Conservation (phyloP, 2,888 invertebrate species). For the Bugulina stolonifera region DNA sequence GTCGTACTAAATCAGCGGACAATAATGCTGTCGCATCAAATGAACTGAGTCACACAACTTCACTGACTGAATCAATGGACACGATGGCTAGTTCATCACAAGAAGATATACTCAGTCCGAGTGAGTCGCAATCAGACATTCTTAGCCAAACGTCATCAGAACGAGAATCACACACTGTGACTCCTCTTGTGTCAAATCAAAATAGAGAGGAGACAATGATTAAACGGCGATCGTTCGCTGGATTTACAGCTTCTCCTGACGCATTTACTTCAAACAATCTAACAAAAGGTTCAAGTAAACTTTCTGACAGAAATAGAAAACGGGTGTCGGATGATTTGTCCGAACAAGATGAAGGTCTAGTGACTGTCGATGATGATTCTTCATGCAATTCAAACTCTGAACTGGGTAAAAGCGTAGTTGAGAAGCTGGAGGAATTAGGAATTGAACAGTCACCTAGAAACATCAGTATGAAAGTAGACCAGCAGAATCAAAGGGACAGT, state of each 20-base stretch:
- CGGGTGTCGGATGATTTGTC: background rate
- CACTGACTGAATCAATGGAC: background rate
- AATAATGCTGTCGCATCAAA: background rate
- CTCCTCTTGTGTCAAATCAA: background rate
- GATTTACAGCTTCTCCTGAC: background rate
- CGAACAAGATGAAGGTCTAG: constrained; percentile 17
- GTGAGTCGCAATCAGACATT: constrained; percentile 7
- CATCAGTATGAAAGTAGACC: constrained; percentile 35
- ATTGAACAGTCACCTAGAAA: constrained; percentile 26
- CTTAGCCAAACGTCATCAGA: background rate
- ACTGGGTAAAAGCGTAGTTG: constrained; percentile 31
- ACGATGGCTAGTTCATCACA: constrained; percentile 20
- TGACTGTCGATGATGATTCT: constrained; percentile 17
- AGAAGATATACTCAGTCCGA: constrained; percentile 5
- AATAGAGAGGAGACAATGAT: background rate
- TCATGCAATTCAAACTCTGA: constrained; percentile 27
- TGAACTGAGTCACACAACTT: background rate
- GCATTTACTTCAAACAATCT: background rate
- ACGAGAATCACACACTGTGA: background rate
- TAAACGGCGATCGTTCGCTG: constrained; percentile 17
- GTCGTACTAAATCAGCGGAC: constrained; percentile 1
- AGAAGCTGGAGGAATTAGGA: constrained; percentile 28
- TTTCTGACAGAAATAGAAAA: background rate
- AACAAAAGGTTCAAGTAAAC: constrained; percentile 16
- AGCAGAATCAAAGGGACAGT: constrained; percentile 38